Evolutionary conservation across 2,113 vertebrate species (phyloP), one percentile per base, ranked within the genome.

Genomic region (Tragelaphus strepsiceros): DNA sequence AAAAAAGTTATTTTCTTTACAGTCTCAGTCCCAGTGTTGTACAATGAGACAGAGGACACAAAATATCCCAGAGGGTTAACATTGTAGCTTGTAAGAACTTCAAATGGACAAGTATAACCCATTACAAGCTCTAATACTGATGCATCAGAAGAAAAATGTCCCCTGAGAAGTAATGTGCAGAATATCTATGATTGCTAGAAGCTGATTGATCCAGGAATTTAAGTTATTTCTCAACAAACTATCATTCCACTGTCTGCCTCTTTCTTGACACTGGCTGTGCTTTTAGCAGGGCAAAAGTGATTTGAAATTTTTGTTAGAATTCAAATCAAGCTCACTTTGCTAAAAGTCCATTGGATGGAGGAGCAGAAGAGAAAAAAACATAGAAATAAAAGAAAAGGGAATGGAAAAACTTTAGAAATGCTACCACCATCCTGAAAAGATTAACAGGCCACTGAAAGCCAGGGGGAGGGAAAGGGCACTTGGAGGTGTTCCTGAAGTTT

Each of bases 271-370:
- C 19, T 87, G 77, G 74, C 94, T 97, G 77, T 96, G 95, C 91
- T 97, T 98, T 97, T 93, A 97, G 87, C 28, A 43, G 80, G 94
- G 74, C 58, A 93, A 96, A 95, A 95, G 54, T 93, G 91, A 94
- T 62, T 67, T 87, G 96, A 85, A 83, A 93, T 90, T 77, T 97
- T 78, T 78, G 39, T 80, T 86, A 43, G 59, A 91, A 71, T 97
- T 94, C 56, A 96, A 93, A 94, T 97, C 80, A 24, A n/a, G 61
- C 67, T 88, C 67, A 54, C 61, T 95, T 97, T 77, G 39, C 56
- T 95, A 13, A 87, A 85, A 85, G 26, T 62, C 28, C 74, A 43
- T 43, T 84, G 53, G 71, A 84, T 51, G 49, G n/a, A n/a, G 21
- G 14, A 80, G n/a, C 26, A 28, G 83, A 74, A 77, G 54, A 88